A percentile compares a stretch with the other conserved stretches of the same genome.
Conservation (phyloP, 2,888 invertebrate species). For the Drosophila flavopinicola region DNA sequence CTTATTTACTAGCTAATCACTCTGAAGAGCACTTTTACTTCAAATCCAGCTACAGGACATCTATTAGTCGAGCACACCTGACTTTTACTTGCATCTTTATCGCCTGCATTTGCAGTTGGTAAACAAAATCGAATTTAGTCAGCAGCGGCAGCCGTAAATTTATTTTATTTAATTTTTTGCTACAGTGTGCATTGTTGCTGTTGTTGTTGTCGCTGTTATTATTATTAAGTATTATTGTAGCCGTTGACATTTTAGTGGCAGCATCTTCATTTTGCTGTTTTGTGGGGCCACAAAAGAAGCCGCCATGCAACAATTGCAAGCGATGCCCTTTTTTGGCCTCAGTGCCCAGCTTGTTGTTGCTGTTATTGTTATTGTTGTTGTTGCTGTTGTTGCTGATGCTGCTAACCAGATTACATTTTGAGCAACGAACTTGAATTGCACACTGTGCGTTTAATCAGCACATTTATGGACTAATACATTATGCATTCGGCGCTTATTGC, state of each 20-base stretch:
- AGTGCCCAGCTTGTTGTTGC: no score
- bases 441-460: constrained; percentile 55
- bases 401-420: constrained; percentile 40
- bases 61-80: no score
- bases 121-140: constrained; percentile 8
- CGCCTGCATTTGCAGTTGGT: constrained; percentile 21
- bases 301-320: constrained; percentile 41
- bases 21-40: no score
- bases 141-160: constrained; percentile 10
- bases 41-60: neutral
- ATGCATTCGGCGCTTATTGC: constrained; percentile 57
- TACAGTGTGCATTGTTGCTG: neutral
- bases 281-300: constrained; percentile 55
- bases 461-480: constrained; percentile 67
- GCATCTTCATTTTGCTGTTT: constrained; percentile 59
- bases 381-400: constrained; percentile 10
- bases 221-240: constrained; percentile 20
- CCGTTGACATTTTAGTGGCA: constrained; percentile 59
- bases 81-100: constrained; percentile 15
- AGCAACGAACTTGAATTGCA: constrained; percentile 36
- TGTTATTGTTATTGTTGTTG: neutral
- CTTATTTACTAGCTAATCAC: no score
- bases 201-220: constrained; percentile 18
- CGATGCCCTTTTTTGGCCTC: constrained; percentile 63
- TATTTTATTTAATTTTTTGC: constrained; percentile 15